phyloP scores from a whole-genome alignment of 2,888 invertebrate genomes.

The Azorinus chamasolen region DNA sequence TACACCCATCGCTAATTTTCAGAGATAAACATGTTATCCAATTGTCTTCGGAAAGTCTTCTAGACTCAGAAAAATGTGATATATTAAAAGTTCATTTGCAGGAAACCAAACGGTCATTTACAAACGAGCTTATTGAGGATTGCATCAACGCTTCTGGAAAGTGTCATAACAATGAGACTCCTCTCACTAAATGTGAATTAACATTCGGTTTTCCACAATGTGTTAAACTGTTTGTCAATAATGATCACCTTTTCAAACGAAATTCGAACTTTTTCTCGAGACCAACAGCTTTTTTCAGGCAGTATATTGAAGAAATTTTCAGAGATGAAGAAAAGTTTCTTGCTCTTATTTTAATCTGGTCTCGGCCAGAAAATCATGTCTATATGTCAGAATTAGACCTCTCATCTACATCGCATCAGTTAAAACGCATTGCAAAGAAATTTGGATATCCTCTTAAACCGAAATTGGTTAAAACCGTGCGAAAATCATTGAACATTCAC shows the following conservation, averaged over 20 bases:
- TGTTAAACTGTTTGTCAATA: conserved; percentile 38
- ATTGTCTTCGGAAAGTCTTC: conserved; percentile 35
- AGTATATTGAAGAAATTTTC: conserved; percentile 30
- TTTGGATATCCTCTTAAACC: conserved; percentile 30
- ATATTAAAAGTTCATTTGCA: too few relatives aligned
- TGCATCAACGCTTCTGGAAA: too few relatives aligned
- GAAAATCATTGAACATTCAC: conserved; percentile 33
- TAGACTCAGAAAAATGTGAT: not conserved
- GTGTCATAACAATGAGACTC: too few relatives aligned
- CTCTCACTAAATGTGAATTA: not conserved
- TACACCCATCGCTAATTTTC: conserved; percentile 14
- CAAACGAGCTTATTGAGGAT: too few relatives aligned
- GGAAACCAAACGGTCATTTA: too few relatives aligned
- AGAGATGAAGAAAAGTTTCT: conserved; percentile 46
- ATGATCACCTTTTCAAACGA: conserved; percentile 27
- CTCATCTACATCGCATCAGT: conserved; percentile 4
- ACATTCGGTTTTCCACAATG: conserved; percentile 52
- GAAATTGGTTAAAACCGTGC: conserved; percentile 7
- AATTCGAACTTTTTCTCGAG: conserved; percentile 17
- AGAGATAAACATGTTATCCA: conserved; percentile 29
- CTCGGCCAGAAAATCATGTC: conserved; percentile 8
- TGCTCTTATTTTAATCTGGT: conserved; percentile 42
- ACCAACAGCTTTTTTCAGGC: conserved; percentile 45
- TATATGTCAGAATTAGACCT: conserved; percentile 12
- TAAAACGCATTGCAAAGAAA: not conserved